Evolutionary conservation across 2,113 vertebrate genomes (phyloP), one percentile per base, ranked within the genome.

Genomic region (Ceyx melanurus): DNA sequence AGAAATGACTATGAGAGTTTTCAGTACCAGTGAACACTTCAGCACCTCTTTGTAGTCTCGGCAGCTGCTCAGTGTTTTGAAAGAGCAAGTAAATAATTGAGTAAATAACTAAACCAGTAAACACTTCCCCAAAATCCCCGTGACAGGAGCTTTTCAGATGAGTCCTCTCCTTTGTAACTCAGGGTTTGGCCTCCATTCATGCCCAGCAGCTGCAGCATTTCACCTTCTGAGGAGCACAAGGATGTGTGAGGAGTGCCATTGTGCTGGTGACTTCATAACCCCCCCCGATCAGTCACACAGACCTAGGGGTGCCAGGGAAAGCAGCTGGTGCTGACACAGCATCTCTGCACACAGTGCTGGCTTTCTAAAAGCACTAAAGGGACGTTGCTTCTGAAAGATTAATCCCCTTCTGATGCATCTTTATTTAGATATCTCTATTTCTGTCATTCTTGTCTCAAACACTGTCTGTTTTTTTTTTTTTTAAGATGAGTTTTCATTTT

Each of bases 241-340:
- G 93, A 90, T 96, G 80, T 95, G 86, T 94, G 73, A 94, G 92
- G 73, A 96, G 71, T 94, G 71, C 83, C 94, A 92, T 92, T 94
- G 93, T 88, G 48, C 92, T 96, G 96, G 71, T 20, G 71, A 86
- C 31, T 70, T 92, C 94, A 90, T 94, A 97, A 98, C 97, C 97
- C 76, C 73, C 94, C 95, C 93, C 98, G 97, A 98, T 98, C 98
- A 97, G 93, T 97, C 97, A 98, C 98, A 96, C 98, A 98, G 98
- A 98, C 96, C 97, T 81, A 90, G 75, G 96, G 89, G 81, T 90
- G 90, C 91, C 92, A 96, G 79, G 3, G 3, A 80, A 95, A 97
- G 95, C 86, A 97, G 90, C 82, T 95, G 96, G 92, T 98, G 96
- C 98, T 98, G 98, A 98, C 91, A 94, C 82, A 96, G 91, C 95